Evolutionary conservation across 92 coral and sea anemone species (phyloP).

Genomic region (Epizoanthus rinbou): DNA sequence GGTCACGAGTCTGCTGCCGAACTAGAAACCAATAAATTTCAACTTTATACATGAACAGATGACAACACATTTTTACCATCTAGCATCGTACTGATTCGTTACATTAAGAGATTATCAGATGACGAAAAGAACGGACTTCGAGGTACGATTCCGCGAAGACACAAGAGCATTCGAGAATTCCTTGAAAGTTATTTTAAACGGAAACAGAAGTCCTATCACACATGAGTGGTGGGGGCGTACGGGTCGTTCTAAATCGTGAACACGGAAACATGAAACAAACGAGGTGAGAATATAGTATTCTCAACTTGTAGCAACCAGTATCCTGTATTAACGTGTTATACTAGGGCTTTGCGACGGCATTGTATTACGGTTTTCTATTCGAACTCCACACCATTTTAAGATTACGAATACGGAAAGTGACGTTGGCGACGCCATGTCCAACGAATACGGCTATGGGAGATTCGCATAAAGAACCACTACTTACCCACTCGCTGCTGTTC

Average conservation of each 20-base stretch:
- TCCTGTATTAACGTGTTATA: conserved; percentile 19
- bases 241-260: conserved; percentile 39
- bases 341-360: conserved; percentile 2
- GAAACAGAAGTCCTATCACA: conserved; percentile 37
- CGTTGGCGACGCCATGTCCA: conserved; percentile 47
- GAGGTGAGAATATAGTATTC: conserved; percentile 17
- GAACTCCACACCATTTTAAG: conserved; percentile 21
- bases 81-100: conserved; percentile 1
- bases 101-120: conserved; percentile 1
- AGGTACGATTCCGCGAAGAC: conserved; percentile 1
- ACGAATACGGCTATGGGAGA: conserved; percentile 1
- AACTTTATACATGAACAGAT: conserved; percentile 1
- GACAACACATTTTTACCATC: background rate
- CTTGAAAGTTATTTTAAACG: conserved; percentile 40
- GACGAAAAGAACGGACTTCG: background rate
- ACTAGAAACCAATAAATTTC: conserved; percentile 4
- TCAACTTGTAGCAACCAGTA: conserved; percentile 16
- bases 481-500: conserved; percentile 31
- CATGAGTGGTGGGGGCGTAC: conserved; percentile 33
- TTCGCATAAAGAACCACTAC: conserved; percentile 11
- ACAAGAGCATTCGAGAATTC: conserved; percentile 25
- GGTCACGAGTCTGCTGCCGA: background rate
- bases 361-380: conserved; percentile 5
- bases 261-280: conserved; percentile 38
- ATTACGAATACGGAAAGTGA: conserved; percentile 31